Evolutionary conservation across 2,113 vertebrate genomes (phyloP), one percentile per base, ranked within the genome.

Genomic region (Ariopsis seemanni): DNA sequence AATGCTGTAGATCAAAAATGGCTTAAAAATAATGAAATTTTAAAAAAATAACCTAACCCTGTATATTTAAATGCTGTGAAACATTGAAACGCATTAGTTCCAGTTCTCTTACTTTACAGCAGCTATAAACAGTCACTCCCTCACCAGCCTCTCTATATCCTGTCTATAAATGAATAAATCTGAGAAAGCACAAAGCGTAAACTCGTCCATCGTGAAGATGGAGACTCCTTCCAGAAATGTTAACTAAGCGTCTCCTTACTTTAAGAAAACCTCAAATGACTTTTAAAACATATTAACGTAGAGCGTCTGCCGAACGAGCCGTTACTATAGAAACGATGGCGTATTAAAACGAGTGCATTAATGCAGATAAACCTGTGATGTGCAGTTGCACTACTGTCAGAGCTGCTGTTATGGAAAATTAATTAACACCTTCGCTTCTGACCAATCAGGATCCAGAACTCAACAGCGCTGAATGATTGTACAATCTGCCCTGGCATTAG

Each of bases 401-500:
- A 42, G 42, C 42, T 42, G 42, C 42, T 42, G 3, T 42, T 42
- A 42, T 42, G 42, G 42, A 4, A 42, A 42, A 42, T 42, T 42
- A 42, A 42, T 42, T 42, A 4, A 42, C 42, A 42, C 42, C 42
- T 42, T 42, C 42, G 3, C 7, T 58, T 58, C 78, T 1, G 17
- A 22, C 78, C 55, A 34, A 58, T 57, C 17, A 60, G 27, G 0
- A 18, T 42, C 42, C 42, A 42, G 42, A 42, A 42, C 42, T 42
- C 42, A 4, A 42, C 42, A 42, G 42, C 20, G 8, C 50, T 30
- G 77, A 18, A 30, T 11, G 34, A 20, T 42, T 42, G 9, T 18
- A 18, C 34, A 18, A 8, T 89, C 27, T 84, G 63, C 25, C 79
- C 55, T 75, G 18, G 82, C 85, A 87, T 89, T 87, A 87, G 82